Percentiles rank a stretch among this genome's conserved stretches.
Evolutionary conservation across 1,140 invertebrate species (phyloP).

Genomic region (Tetranychus urticae): DNA sequence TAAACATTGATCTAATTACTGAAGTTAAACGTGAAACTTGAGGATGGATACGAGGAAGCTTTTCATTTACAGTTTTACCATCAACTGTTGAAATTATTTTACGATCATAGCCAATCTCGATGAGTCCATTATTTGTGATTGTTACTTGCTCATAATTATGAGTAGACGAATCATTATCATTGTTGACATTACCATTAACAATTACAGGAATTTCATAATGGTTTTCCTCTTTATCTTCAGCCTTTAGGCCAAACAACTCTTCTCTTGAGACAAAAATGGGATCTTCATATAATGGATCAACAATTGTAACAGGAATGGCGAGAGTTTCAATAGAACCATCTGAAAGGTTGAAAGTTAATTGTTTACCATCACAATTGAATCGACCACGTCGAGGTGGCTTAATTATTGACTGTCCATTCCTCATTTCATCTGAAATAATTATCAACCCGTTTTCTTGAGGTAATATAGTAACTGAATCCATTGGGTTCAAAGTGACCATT

Average conservation of each 20-base stretch:
- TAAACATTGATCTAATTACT: not conserved
- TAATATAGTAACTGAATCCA: too few species aligned
- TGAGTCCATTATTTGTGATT: too few species aligned
- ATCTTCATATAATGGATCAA: not conserved
- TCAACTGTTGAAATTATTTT: too few species aligned
- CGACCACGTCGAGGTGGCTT: not conserved
- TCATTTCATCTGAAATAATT: not conserved
- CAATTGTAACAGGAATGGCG: too few species aligned
- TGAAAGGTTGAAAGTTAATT: not conserved
- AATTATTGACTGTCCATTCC: not conserved
- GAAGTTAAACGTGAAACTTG: not conserved
- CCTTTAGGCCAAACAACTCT: conserved; percentile 1
- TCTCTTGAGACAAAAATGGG: conserved; percentile 2
- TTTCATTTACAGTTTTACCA: not conserved
- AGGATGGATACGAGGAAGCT: not conserved
- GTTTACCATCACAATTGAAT: not conserved
- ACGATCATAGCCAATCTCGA: too few species aligned
- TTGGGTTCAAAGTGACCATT: too few species aligned
- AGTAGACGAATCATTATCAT: not conserved
- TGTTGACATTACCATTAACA: not conserved
- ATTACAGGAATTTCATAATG: not conserved
- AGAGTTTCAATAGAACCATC: too few species aligned
- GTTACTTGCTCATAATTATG: too few species aligned
- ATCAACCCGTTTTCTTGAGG: too few species aligned
- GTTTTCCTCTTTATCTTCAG: not conserved